phyloP scores from a whole-genome alignment of 1,140 invertebrate species.

The Drosophila tani region DNA sequence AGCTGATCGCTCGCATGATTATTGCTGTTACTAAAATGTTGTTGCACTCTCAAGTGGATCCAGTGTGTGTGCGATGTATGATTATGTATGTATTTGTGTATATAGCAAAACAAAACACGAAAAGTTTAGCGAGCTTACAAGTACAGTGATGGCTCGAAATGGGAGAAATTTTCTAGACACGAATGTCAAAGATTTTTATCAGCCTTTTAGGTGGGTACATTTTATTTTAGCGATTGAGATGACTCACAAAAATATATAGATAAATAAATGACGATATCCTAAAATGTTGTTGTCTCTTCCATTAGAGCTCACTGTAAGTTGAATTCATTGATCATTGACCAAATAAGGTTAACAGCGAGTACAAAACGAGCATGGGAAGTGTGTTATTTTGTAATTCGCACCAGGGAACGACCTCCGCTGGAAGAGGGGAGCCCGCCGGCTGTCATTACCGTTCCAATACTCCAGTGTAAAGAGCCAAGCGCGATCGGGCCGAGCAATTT shows the following conservation, averaged over 20 bases:
- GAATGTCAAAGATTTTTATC: neutral
- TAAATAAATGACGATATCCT: no score
- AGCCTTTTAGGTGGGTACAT: no score
- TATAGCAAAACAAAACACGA: slow-evolving; percentile 27
- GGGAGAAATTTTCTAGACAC: neutral
- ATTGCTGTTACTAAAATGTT: slow-evolving; percentile 33
- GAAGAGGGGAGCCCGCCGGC: neutral
- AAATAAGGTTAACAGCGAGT: slow-evolving; percentile 2
- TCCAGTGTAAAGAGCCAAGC: slow-evolving; percentile 23
- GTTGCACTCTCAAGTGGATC: slow-evolving; percentile 35
- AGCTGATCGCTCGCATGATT: slow-evolving; percentile 30
- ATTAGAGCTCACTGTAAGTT: neutral
- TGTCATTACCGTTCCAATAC: slow-evolving; percentile 19
- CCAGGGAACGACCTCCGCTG: slow-evolving; percentile 22
- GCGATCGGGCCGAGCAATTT: slow-evolving; percentile 13
- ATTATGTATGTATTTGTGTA: neutral
- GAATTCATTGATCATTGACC: slow-evolving; percentile 4
- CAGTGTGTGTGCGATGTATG: neutral
- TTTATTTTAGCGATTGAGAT: no score
- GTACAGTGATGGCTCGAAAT: slow-evolving; percentile 17
- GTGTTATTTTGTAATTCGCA: slow-evolving; percentile 20
- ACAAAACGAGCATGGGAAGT: slow-evolving; percentile 21
- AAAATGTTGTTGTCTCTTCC: neutral
- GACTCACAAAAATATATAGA: no score
- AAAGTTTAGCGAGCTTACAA: slow-evolving; percentile 4